Base-by-base conservation (phyloP, 2,113 vertebrate genomes). In the Bettongia penicillata region DNA sequence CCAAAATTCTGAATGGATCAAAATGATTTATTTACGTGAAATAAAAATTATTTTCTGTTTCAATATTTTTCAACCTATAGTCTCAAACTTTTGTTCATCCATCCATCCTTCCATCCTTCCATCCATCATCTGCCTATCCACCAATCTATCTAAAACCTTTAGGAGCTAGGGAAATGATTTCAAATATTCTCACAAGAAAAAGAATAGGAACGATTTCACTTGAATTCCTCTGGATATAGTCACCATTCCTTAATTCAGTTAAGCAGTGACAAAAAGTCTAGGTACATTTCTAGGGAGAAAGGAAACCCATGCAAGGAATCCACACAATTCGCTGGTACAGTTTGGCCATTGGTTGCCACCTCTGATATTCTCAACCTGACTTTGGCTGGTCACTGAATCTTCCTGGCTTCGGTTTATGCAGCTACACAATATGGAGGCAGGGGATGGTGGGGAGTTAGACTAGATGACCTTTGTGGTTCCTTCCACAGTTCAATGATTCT, bases 91-190 rank as follows among this genome's bases (percentile, higher is more conserved):
- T 51, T 51, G 16, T 48, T 3, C 48, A 48, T 51, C 47, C 25
- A n/a, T 57, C 12, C 10, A 28, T 1, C 37, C 23, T 47, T 37
- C 50, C 23, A 47, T 1, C 26, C 61, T n/a, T 24, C 50, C 11
- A n/a, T 1, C 1, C 14, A n/a, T 48, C 48, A 48, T 53, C 26
- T 24, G 50, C 3, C 49, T 11, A n/a, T 1, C 2, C 19, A n/a
- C 51, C 26, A 24, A 52, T 6, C 25, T 23, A 47, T n/a, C 7
- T 28, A 26, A 49, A 53, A 61, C 31, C 3, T 51, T 55, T 90
- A 0, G 31, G 0, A 0, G 49, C 3, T 51, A 31, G 28, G 49
- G 24, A 47, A 1, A 6, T 4, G 47, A 3, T 43, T 9, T n/a
- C 31, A 28, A n/a, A 1, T 25, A 16, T 53, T 89, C 31, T 89